phyloP scores from a whole-genome alignment of 2,888 invertebrate species.

The Dusona sp. region DNA sequence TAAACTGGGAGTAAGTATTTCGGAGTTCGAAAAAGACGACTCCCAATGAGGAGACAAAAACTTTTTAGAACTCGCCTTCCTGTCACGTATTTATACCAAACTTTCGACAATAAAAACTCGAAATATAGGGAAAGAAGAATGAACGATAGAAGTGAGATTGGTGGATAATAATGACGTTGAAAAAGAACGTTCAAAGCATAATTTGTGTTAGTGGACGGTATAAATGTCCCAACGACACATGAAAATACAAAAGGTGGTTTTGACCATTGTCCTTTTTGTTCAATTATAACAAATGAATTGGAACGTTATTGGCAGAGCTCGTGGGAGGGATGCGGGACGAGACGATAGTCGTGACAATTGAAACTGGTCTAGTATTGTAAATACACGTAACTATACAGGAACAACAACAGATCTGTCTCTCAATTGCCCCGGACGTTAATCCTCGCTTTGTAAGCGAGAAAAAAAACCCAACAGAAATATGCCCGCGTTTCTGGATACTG shows the following conservation, averaged over 20 bases:
- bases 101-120: not conserved
- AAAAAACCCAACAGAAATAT: slow-evolving; percentile 43
- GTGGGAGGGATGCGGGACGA: slow-evolving; percentile 28
- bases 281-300: slow-evolving; percentile 29
- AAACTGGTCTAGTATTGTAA: slow-evolving; percentile 16
- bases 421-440: slow-evolving; percentile 62
- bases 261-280: not conserved
- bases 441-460: slow-evolving; percentile 61
- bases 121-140: not conserved
- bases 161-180: slow-evolving; percentile 29
- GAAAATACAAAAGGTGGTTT: not conserved
- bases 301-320: slow-evolving; percentile 10
- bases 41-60: not conserved
- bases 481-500: slow-evolving; percentile 13
- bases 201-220: not conserved
- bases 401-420: slow-evolving; percentile 35
- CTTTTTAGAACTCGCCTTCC: not conserved
- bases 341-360: slow-evolving; percentile 54
- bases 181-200: not conserved
- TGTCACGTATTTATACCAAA: not conserved
- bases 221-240: not conserved
- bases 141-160: not conserved
- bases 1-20: not conserved
- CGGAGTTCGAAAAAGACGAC: not conserved
- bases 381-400: not conserved